phyloP scores from a whole-genome alignment of 1,140 invertebrate species.

The Capitella teleta region DNA sequence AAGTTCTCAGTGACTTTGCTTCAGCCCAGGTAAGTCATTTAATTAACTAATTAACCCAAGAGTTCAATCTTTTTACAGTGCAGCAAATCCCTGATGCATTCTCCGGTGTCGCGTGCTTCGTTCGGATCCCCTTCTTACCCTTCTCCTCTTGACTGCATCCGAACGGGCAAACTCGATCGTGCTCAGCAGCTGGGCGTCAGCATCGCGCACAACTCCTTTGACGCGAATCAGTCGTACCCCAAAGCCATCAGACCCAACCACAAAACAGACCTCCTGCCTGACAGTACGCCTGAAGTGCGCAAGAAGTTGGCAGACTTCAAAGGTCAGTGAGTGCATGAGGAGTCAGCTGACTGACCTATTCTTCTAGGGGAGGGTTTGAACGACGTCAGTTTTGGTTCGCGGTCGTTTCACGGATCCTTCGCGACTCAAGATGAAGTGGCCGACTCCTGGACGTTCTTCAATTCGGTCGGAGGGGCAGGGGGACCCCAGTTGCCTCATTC shows the following conservation, averaged over 20 bases:
- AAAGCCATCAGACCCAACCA: constrained; percentile 13
- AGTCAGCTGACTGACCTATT: neutral
- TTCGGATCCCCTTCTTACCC: constrained; percentile 23
- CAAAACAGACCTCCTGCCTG: constrained; percentile 12
- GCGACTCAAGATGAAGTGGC: constrained; percentile 14
- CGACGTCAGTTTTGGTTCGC: constrained; percentile 26
- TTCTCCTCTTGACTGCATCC: constrained; percentile 25
- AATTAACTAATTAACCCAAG: no score
- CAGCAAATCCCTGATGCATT: no score
- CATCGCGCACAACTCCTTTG: constrained; percentile 25
- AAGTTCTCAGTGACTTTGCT: no score
- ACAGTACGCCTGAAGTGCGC: constrained; percentile 10
- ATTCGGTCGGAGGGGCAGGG: constrained; percentile 20
- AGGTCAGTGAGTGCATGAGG: constrained; percentile 8
- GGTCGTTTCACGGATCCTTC: constrained; percentile 18
- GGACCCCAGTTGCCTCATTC: constrained; percentile 16
- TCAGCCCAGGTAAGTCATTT: no score
- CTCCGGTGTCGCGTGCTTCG: no score
- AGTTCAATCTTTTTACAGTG: no score
- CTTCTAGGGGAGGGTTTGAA: constrained; percentile 20
- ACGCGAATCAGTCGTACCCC: constrained; percentile 37
- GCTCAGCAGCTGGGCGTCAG: constrained; percentile 25
- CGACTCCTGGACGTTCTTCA: constrained; percentile 35
- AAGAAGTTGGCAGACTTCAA: constrained; percentile 17
- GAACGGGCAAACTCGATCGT: constrained; percentile 20